These are phyloP conservation scores for Lampropteryx suffumata DNA, from an alignment of 2,888 invertebrate species.

Conservation along the genomic window DNA sequence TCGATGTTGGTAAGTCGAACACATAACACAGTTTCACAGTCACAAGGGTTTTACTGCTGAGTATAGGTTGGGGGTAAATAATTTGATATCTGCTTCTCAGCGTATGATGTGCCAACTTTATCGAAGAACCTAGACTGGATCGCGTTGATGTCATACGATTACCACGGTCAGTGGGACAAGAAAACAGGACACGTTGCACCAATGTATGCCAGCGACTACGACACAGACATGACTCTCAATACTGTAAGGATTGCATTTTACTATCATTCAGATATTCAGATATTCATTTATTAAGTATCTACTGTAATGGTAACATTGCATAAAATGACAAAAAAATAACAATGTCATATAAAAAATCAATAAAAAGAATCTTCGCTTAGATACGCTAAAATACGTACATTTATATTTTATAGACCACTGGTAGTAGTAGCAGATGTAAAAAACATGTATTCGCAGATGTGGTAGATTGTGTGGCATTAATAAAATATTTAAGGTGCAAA, in stretches of 20 bases:
- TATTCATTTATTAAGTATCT: too few species aligned
- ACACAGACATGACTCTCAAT: slow-evolving; percentile 90
- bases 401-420: too few species aligned
- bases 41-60: not conserved
- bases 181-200: slow-evolving; percentile 95
- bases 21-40: not conserved
- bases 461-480: too few species aligned
- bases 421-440: too few species aligned
- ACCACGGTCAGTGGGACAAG: slow-evolving; percentile 96
- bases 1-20: slow-evolving; percentile 86
- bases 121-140: slow-evolving; percentile 93
- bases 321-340: too few species aligned
- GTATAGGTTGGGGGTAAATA: not conserved
- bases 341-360: too few species aligned
- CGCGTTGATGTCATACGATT: slow-evolving; percentile 95
- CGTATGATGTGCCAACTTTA: slow-evolving; percentile 90
- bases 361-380: too few species aligned
- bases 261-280: too few species aligned
- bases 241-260: slow-evolving; percentile 58
- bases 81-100: slow-evolving; percentile 40
- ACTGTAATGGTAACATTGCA: too few species aligned
- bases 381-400: too few species aligned
- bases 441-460: too few species aligned
- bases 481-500: too few species aligned
- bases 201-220: slow-evolving; percentile 90